Base-by-base conservation (phyloP, 2,888 invertebrate genomes). In the Aphidoletes aphidimyza region DNA sequence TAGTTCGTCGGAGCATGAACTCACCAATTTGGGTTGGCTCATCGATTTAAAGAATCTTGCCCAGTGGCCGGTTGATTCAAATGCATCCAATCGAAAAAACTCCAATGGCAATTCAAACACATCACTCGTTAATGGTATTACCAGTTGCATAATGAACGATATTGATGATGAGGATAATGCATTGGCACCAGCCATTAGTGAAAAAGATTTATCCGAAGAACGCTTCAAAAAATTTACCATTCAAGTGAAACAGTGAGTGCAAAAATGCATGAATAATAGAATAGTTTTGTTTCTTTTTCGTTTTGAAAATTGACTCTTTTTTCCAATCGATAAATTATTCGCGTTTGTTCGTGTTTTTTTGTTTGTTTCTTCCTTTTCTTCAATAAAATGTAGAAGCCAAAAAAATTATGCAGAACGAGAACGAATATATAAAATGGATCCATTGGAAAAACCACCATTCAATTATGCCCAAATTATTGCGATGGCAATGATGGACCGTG, bases 401-500 rank as follows among this genome's bases (percentile, higher is more conserved):
- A 87, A 86, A 30, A 88, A 88, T 83, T 90, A 90, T 84, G 87
- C 89, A 83, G 87, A 88, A 59, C 87, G 87, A 0, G 88, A 88
- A 0, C 86, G 85, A 1, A 87, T 87, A 39, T 90, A 89, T 85
- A 88, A 88, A 86, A 88, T 87, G 0, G 88, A 89, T 85, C 86
- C 88, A 1, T 86, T 86, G 0, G 88, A 88, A n/a, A 90, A 90
- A 83, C 90, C 90, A 0, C 89, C 90, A 0, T 90, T 90, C 84
- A 90, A 90, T 85, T 90, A 90, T 85, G 89, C 90, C 0, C 89
- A 90, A 86, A 90, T 90, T 2, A 90, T 90, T 78, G 90, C 89
- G 0, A 90, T 90, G 90, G 90, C 89, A 11, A 89, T 90, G 89
- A 85, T 90, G 11, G 89, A 90, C 84, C 88, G 89, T 84, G 90